phyloP scores from a whole-genome alignment of 1,140 invertebrate species.

The Hormaphis cornu region DNA sequence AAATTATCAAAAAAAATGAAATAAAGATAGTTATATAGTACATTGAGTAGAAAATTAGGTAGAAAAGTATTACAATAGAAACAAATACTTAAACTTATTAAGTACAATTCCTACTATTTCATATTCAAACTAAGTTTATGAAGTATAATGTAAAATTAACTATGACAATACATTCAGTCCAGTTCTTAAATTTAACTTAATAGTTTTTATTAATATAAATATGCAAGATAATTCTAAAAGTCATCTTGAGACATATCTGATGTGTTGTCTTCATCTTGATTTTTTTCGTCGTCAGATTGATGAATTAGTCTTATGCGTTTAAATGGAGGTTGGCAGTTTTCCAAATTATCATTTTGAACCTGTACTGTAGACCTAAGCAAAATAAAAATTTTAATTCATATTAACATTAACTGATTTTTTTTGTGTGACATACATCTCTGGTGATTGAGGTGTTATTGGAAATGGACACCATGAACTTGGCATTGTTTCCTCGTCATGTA shows the following conservation, averaged over 20 bases:
- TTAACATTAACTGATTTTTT: background rate
- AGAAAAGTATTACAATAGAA: too few species aligned
- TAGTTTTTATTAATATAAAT: background rate
- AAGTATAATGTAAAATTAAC: too few species aligned
- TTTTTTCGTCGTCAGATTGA: background rate
- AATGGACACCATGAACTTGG: conserved; percentile 6
- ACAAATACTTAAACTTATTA: too few species aligned
- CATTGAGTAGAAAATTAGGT: too few species aligned
- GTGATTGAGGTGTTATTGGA: background rate
- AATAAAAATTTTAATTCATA: background rate
- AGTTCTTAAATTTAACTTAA: background rate
- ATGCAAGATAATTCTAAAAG: too few species aligned
- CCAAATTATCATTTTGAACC: background rate
- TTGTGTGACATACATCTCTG: background rate
- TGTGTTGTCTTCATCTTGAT: conserved; percentile 3
- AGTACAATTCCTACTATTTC: too few species aligned
- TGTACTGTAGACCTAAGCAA: background rate
- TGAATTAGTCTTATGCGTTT: conserved; percentile 7
- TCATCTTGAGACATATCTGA: conserved; percentile 6
- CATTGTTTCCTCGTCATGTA: conserved; percentile 26
- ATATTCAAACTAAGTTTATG: too few species aligned
- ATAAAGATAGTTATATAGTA: too few species aligned
- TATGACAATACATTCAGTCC: too few species aligned
- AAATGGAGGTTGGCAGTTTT: background rate
- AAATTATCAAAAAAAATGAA: too few species aligned